Conservation (phyloP, 2,797 vertebrate genomes). For the Amblyraja radiata region DNA sequence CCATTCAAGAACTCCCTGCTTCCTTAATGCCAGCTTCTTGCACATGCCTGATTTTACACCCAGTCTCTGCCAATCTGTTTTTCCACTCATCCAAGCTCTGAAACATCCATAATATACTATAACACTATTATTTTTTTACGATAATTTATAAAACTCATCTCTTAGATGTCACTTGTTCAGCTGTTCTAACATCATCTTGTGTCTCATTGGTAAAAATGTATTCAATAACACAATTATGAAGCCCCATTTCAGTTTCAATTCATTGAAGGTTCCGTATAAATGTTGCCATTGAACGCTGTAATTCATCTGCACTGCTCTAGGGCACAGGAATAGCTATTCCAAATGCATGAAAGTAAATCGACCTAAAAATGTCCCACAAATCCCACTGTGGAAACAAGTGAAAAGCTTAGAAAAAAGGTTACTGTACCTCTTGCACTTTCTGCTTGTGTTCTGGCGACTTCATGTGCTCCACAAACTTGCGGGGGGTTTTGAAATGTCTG, state of each 20-base stretch:
- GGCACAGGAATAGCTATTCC: background rate
- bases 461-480: conserved; percentile 87
- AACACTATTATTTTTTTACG: background rate
- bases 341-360: background rate
- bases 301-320: no score
- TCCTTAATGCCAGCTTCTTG: background rate
- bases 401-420: conserved; percentile 1
- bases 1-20: background rate
- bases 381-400: conserved; percentile 28
- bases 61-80: no score
- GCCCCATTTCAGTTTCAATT: background rate
- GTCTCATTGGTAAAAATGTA: background rate
- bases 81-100: background rate
- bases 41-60: background rate
- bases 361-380: background rate
- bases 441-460: conserved; percentile 81
- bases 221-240: background rate
- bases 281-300: background rate
- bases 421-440: conserved; percentile 68
- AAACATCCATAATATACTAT: background rate
- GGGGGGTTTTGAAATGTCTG: conserved; percentile 80
- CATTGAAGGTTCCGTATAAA: background rate
- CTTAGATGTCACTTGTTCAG: background rate
- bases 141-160: background rate
- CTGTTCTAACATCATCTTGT: background rate